Percentiles rank a stretch among this genome's conserved stretches.
Conservation (phyloP, 2,797 vertebrate species). For the Selene dorsalis region DNA sequence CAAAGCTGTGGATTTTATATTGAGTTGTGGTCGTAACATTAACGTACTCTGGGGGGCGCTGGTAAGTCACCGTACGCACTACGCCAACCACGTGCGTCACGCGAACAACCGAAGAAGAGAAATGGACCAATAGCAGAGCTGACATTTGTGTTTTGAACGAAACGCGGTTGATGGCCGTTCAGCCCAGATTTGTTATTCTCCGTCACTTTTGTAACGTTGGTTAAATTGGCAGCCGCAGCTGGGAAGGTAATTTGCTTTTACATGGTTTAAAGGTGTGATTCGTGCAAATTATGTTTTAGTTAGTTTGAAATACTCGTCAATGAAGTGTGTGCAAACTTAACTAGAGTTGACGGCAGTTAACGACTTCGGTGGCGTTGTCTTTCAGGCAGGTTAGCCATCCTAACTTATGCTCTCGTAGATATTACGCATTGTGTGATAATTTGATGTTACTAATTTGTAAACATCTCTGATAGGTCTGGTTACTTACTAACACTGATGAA, state of each 20-base stretch:
- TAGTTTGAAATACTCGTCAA: not conserved
- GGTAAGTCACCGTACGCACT: rapidly evolving
- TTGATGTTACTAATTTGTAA: not conserved
- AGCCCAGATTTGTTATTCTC: constrained; percentile 21
- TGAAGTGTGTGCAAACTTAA: not conserved
- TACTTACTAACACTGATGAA: not conserved
- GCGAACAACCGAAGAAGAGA: constrained; percentile 54
- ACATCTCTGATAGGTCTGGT: rapidly evolving
- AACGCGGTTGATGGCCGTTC: constrained; percentile 66
- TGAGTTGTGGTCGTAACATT: not conserved
- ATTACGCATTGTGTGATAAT: no score
- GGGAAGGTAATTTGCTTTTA: constrained; percentile 46
- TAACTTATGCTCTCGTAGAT: not conserved
- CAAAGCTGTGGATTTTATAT: not conserved
- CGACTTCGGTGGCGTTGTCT: not conserved
- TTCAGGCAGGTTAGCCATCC: not conserved
- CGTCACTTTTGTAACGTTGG: not conserved
- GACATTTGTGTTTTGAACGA: constrained; percentile 76
- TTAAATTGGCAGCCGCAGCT: not conserved
- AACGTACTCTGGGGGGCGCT: constrained; percentile 30
- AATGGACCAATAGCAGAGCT: constrained; percentile 71
- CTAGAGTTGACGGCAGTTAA: not conserved
- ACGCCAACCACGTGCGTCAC: not conserved
- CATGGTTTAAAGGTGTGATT: not conserved
- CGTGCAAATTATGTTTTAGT: not conserved